A percentile compares a stretch with the other conserved stretches of the same genome.
phyloP scores from a whole-genome alignment of 2,888 invertebrate genomes.

The Pterostichus madidus region DNA sequence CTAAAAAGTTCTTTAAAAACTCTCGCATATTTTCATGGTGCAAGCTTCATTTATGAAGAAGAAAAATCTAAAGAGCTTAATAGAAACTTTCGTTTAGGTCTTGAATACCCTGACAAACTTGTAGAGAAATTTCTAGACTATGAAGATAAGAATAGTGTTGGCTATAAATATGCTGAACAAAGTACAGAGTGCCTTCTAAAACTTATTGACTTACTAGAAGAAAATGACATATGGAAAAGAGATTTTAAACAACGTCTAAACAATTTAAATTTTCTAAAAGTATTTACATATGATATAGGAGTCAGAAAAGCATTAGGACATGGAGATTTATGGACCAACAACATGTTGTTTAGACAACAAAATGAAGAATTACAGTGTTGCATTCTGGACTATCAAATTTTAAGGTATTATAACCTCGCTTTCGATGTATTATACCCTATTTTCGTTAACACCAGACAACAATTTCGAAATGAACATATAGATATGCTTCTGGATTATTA shows the following conservation, averaged over 20 bases:
- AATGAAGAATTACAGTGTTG: constrained; percentile 65
- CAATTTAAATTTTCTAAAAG: not conserved
- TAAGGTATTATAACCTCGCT: constrained; percentile 72
- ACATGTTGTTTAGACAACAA: constrained; percentile 49
- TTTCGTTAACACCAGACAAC: constrained; percentile 71
- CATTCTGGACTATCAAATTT: constrained; percentile 73
- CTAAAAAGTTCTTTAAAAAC: constrained; percentile 3
- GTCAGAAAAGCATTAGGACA: constrained; percentile 26
- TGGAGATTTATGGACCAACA: constrained; percentile 61
- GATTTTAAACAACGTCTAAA: not conserved
- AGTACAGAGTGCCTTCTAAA: not conserved
- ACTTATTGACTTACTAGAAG: not conserved
- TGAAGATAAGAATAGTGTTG: not conserved
- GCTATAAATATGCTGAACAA: not conserved
- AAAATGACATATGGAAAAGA: not conserved
- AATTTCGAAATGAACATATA: constrained; percentile 70
- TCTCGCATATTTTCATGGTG: constrained; percentile 16
- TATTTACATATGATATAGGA: not conserved
- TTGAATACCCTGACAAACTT: not conserved
- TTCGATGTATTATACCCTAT: constrained; percentile 72
- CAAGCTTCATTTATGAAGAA: constrained; percentile 25
- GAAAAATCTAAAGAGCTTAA: not conserved
- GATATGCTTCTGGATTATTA: constrained; percentile 71
- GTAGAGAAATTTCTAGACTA: constrained; percentile 13
- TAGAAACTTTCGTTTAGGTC: not conserved